Conservation (phyloP, 2,113 vertebrate species). For the Periophthalmodon schlosseri region DNA sequence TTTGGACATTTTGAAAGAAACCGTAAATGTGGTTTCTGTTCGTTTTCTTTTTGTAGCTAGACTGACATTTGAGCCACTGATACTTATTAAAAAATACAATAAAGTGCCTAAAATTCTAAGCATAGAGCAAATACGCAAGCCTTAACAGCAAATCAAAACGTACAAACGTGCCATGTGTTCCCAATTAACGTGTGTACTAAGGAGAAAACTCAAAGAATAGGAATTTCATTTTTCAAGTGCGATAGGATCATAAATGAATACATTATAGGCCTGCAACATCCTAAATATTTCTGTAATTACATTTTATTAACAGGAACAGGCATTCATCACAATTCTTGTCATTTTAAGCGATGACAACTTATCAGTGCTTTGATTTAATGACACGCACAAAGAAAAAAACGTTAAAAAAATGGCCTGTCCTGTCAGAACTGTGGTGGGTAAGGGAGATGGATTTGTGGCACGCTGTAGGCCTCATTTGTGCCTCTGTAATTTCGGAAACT, state of each 20-base stretch:
- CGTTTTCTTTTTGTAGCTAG: constrained; percentile 53
- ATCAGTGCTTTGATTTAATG: constrained; percentile 25
- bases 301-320: constrained; percentile 21
- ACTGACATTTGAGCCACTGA: constrained; percentile 63
- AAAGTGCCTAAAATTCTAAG: background rate
- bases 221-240: constrained; percentile 28
- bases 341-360: constrained; percentile 23
- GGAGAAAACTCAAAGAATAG: constrained; percentile 42
- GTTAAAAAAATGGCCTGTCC: constrained; percentile 36
- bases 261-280: constrained; percentile 11
- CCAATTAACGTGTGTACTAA: constrained; percentile 66
- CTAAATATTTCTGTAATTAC: constrained; percentile 30
- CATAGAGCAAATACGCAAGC: background rate
- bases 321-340: constrained; percentile 17
- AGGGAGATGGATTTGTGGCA: constrained; percentile 70
- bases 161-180: constrained; percentile 70
- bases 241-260: constrained; percentile 27
- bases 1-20: background rate
- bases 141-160: constrained; percentile 65
- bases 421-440: constrained; percentile 53
- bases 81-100: background rate
- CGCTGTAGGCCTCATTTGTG: constrained; percentile 70
- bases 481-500: constrained; percentile 77
- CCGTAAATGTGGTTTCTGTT: constrained; percentile 5
- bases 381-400: constrained; percentile 5